A percentile compares a stretch with the other conserved stretches of the same genome.
Evolutionary conservation across 2,113 vertebrate species (phyloP).

Genomic region (Phaethon lepturus): DNA sequence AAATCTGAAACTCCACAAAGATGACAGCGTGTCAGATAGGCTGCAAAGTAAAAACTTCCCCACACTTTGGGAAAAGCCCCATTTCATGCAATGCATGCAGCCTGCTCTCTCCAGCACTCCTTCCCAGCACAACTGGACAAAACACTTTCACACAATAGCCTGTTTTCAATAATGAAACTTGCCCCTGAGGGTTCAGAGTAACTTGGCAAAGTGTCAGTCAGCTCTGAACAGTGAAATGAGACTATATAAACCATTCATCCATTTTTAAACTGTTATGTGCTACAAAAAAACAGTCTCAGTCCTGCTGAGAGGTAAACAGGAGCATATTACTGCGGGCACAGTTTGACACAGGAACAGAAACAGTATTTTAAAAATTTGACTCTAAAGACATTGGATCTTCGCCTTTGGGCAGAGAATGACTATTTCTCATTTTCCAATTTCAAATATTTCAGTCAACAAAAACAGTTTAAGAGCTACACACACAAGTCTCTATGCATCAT

Average conservation of each 20-base stretch:
- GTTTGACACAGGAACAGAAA: neutral
- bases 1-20: neutral
- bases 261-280: neutral
- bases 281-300: neutral
- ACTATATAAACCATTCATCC: neutral
- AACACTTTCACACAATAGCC: neutral
- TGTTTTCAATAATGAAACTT: neutral
- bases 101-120: neutral
- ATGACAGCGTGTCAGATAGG: neutral
- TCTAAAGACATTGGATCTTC: neutral
- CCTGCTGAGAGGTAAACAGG: neutral
- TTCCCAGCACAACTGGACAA: neutral
- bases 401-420: neutral
- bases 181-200: neutral
- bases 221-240: neutral
- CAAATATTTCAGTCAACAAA: neutral
- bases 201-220: neutral
- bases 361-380: neutral
- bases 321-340: neutral
- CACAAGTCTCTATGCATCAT: neutral
- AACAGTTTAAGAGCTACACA: neutral
- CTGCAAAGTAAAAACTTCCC: neutral
- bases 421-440: neutral
- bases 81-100: neutral
- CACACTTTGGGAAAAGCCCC: neutral